Conservation (phyloP, 2,797 vertebrate species). For the Xenops minutus region DNA sequence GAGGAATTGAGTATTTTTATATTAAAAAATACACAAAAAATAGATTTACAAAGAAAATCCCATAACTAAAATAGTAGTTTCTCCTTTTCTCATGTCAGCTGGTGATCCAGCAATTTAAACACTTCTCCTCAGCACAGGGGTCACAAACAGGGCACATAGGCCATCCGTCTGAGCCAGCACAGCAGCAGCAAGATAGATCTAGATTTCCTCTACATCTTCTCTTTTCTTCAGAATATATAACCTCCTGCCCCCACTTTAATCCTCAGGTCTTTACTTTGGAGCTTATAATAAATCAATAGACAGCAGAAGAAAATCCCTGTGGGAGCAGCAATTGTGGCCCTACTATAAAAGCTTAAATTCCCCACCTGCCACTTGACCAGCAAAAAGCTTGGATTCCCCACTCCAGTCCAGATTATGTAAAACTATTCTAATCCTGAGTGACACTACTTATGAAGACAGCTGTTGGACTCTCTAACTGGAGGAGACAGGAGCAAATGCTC, state of each 20-base stretch:
- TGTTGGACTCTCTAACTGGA: slow-evolving; percentile 39
- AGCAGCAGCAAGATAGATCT: not conserved
- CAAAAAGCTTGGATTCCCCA: slow-evolving; percentile 39
- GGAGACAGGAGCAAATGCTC: not conserved
- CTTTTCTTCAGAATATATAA: not conserved
- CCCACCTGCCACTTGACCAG: slow-evolving; percentile 70
- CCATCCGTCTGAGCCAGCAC: not conserved
- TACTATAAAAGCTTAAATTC: slow-evolving; percentile 49
- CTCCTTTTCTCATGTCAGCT: not conserved
- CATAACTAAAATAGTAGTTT: not conserved
- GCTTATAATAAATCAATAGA: slow-evolving; percentile 46
- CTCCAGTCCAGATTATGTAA: slow-evolving; percentile 62
- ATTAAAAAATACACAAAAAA: not conserved
- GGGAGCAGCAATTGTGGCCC: slow-evolving; percentile 27
- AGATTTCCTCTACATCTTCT: not conserved
- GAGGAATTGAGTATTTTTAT: not conserved
- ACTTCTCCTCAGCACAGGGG: not conserved
- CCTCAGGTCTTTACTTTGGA: not conserved
- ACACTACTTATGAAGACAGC: slow-evolving; percentile 72
- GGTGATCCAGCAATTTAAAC: not conserved
- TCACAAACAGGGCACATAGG: not conserved
- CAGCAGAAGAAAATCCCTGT: slow-evolving; percentile 60
- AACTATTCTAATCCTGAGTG: slow-evolving; percentile 71
- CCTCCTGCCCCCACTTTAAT: not conserved
- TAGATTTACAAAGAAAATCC: not conserved